Base-by-base conservation (phyloP, 1,140 invertebrate genomes). In the Tetramorium alpestre region DNA sequence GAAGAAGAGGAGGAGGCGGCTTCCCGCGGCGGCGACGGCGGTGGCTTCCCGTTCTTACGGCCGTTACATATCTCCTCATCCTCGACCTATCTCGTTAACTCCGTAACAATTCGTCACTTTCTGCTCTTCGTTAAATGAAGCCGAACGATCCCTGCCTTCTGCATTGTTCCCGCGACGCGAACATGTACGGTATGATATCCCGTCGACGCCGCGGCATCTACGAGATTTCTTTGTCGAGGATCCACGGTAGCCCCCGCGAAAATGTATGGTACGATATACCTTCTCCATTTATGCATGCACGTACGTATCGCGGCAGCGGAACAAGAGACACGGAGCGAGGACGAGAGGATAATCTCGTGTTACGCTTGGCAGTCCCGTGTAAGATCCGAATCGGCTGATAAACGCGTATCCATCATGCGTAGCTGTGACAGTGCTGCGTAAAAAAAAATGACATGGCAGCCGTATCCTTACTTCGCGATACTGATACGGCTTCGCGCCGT, bases 21-120 rank as follows among this genome's bases (percentile, higher is more conserved):
- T 89, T 88, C 87, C 77, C 47, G 69, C 41, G 51, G 49, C 28
- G 28, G 3, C 33, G 33, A 33, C 33, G 33, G 33, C 41, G 41
- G 41, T 8, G 41, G 82, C 87, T 89, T 89, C 88, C 82, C 60
- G 76, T 69, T 80, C 62, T 73, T 70, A 54, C 47, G 41, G 41
- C 80, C 41, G 80, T 82, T 82, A 82, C 80, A n/a, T 58, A 38
- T 25, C 54, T 72, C 22, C 44, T 60, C 33, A 33, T 80, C n/a
- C 25, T 47, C 80, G 51, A 73, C 41, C 80, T 72, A 33, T 60
- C 67, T 82, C 80, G 80, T 82, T 82, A 51, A 44, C 69, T 60
- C 41, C n/a, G 54, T 44, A 25, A 44, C 54, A 60, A 82, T 82
- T 82, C 80, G 80, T 82, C 80, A 82, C 69, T 82, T 60, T 60